These are phyloP conservation scores for Shargacucullia verbasci DNA, from an alignment of 2,888 invertebrate genomes.

Conservation along the genomic window DNA sequence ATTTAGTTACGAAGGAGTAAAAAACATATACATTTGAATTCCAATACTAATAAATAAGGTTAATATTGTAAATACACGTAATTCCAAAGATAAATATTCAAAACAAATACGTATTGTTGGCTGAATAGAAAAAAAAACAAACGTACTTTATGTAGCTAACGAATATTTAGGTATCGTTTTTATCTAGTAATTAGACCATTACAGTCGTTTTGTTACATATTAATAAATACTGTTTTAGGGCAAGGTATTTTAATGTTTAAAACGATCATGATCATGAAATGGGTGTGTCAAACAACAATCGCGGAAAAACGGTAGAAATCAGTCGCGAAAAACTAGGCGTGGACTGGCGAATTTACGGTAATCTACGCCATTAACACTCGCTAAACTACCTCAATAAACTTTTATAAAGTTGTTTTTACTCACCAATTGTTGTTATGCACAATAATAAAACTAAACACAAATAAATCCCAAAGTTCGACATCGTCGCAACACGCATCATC, in stretches of 20 bases:
- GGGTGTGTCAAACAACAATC: conserved; percentile 45
- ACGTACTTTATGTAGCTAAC: too few species aligned
- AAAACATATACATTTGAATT: too few species aligned
- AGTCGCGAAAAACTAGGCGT: conserved; percentile 28
- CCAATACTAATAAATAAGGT: too few species aligned
- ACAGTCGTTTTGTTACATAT: too few species aligned
- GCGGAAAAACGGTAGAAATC: conserved; percentile 10
- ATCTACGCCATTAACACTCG: conserved; percentile 21
- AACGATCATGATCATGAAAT: neutral
- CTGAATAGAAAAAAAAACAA: too few species aligned
- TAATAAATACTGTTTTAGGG: too few species aligned
- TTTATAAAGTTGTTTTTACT: conserved; percentile 57
- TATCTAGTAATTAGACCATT: too few species aligned
- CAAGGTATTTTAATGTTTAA: too few species aligned
- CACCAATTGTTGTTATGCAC: conserved; percentile 67
- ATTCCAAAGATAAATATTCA: too few species aligned
- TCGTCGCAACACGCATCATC: conserved; percentile 53
- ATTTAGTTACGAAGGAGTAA: too few species aligned
- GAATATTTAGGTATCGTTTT: neutral
- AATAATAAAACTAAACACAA: conserved; percentile 64
- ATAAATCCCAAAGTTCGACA: conserved; percentile 65
- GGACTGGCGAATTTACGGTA: conserved; percentile 22
- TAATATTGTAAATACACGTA: too few species aligned
- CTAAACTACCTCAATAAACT: neutral
- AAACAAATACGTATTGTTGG: too few species aligned